Percentiles rank a stretch among this genome's conserved stretches.
phyloP scores from a whole-genome alignment of 1,140 invertebrate genomes.

The Papilio polytes region DNA sequence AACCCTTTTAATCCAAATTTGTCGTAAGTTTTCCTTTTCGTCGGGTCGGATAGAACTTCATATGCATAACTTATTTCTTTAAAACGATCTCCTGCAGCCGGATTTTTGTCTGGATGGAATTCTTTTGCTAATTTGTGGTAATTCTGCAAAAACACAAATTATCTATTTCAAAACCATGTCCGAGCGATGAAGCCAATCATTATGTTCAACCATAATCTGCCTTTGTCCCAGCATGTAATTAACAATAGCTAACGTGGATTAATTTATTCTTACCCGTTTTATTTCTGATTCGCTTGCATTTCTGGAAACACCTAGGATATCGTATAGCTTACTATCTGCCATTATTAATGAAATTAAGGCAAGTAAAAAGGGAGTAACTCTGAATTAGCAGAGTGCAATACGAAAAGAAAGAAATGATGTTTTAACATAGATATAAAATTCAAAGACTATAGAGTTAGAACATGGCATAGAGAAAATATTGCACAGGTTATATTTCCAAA shows the following conservation, averaged over 20 bases:
- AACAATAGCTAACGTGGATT: slow-evolving; percentile 38
- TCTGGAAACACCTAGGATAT: slow-evolving; percentile 91
- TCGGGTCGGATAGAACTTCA: slow-evolving; percentile 91
- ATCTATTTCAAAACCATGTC: slow-evolving; percentile 25
- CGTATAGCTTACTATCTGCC: slow-evolving; percentile 93
- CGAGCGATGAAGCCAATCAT: slow-evolving; percentile 32
- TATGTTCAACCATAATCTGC: slow-evolving; percentile 32
- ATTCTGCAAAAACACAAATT: slow-evolving; percentile 84
- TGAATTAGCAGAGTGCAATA: slow-evolving; percentile 50
- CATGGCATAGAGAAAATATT: slow-evolving; percentile 12
- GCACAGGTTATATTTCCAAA: slow-evolving; percentile 10
- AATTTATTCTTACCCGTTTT: slow-evolving; percentile 89
- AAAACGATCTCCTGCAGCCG: slow-evolving; percentile 92
- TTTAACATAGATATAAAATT: slow-evolving; percentile 38
- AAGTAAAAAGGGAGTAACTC: slow-evolving; percentile 58
- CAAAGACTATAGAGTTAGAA: slow-evolving; percentile 1
- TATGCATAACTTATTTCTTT: slow-evolving; percentile 96
- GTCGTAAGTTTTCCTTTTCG: slow-evolving; percentile 90
- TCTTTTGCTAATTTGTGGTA: slow-evolving; percentile 94
- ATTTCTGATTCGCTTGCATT: slow-evolving; percentile 92
- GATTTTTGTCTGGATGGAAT: slow-evolving; percentile 95
- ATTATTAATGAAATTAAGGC: slow-evolving; percentile 69
- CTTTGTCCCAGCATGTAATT: slow-evolving; percentile 48
- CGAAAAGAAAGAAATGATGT: slow-evolving; percentile 52
- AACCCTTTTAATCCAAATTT: slow-evolving; percentile 91